Percentiles rank a stretch among this genome's conserved stretches.
Conservation (phyloP, 35 echinoderm and acorn worm species). For the Eucidaris tribuloides region DNA sequence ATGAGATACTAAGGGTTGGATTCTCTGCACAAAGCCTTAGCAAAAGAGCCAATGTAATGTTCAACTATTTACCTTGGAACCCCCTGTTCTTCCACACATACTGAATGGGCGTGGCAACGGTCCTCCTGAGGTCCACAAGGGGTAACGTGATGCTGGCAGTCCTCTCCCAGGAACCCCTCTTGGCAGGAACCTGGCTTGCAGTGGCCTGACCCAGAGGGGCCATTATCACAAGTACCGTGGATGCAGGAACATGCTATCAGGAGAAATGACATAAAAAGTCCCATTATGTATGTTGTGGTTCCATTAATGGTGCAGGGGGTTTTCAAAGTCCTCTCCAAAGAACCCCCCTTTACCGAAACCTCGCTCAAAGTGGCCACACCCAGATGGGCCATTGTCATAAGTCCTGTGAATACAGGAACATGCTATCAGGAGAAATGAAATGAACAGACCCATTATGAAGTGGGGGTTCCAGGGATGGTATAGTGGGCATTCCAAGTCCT, state of each 20-base stretch:
- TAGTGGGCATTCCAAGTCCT: not conserved
- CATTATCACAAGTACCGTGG: constrained; percentile 57
- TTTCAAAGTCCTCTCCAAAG: constrained; percentile 4
- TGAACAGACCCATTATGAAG: not conserved
- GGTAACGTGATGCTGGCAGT: constrained; percentile 31
- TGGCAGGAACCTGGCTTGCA: constrained; percentile 30
- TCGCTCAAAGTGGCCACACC: constrained; percentile 8
- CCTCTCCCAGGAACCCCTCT: constrained; percentile 23
- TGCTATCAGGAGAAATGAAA: not conserved
- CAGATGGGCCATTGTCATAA: constrained; percentile 26
- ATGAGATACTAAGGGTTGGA: no score
- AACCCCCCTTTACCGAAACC: constrained; percentile 11
- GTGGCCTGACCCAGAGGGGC: constrained; percentile 32
- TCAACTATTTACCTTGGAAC: constrained; percentile 17
- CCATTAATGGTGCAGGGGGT: not conserved
- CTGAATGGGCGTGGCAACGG: constrained; percentile 54
- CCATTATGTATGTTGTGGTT: not conserved
- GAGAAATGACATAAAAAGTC: not conserved
- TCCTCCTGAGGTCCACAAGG: constrained; percentile 29
- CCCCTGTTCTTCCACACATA: constrained; percentile 15
- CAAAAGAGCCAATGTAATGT: no score
- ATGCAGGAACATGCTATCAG: constrained; percentile 55
- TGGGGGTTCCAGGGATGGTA: not conserved
- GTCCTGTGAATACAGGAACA: constrained; percentile 49
- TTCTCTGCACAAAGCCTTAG: no score